Evolutionary conservation across 2,113 vertebrate species (phyloP), one percentile per base, ranked within the genome.

Genomic region (Dipodomys spectabilis): DNA sequence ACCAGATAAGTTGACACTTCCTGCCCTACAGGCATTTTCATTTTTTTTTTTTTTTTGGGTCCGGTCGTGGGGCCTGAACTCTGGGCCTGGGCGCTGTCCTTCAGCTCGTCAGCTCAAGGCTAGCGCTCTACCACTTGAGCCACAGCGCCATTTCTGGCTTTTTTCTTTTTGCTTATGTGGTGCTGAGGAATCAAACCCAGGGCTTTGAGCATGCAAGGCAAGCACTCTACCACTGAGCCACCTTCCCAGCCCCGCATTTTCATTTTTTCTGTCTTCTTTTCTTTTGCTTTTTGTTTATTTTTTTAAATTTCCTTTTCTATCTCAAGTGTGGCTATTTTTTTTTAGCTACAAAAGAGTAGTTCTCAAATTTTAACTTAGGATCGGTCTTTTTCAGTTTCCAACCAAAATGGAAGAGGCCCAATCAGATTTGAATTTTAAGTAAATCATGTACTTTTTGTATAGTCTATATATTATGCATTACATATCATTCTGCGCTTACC

Each of bases 381-480:
- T 75, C 30, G 39, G 19, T 86, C 25, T 6, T 18, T 57, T n/a
- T 1, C 28, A 35, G 0, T 39, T 82, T 23, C 45, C 13, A 35
- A 8, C 28, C 20, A 57, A 90, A 87, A 65, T 74, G 2, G 4
- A 84, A 5, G 5, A 49, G 79, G 15, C 1, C 2, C 1, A 60
- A 19, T 68, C 65, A 60, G 72, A 68, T 79, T 84, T 73, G 5
- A 81, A 90, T 85, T 88, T 72, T 19, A 82, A n/a, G 85, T 69
- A 45, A 75, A 85, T 2, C 71, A 22, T 13, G 15, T 74, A n/a
- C 30, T 83, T 44, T 53, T 67, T 18, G 0, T 67, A 5, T 71
- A 20, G 60, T 12, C 5, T 74, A 85, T 88, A 84, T 88, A 91
- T 84, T 75, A 1, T 18, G 60, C 32, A 6, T 30, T 53, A 15